phyloP scores from a whole-genome alignment of 2,113 vertebrate species.

The Carlito syrichta region DNA sequence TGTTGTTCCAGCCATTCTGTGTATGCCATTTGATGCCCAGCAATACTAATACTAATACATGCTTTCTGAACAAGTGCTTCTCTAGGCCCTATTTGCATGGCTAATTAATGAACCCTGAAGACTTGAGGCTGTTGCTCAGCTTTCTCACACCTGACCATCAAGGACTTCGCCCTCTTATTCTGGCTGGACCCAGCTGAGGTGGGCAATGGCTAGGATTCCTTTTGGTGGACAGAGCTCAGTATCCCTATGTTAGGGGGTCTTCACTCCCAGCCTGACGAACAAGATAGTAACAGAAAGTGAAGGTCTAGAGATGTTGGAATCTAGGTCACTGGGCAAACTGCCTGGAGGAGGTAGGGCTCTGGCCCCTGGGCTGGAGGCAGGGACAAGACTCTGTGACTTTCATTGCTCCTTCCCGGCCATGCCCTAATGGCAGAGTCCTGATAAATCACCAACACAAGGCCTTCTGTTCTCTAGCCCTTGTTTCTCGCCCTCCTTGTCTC shows the following conservation, averaged over 20 bases:
- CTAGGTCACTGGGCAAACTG: neutral
- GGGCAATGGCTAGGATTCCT: neutral
- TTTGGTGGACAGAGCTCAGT: neutral
- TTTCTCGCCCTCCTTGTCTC: neutral
- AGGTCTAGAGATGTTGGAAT: neutral
- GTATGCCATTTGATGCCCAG: neutral
- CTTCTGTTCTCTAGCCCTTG: neutral
- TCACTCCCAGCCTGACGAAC: neutral
- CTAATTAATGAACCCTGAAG: neutral
- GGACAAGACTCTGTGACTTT: neutral
- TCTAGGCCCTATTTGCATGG: too few relatives aligned
- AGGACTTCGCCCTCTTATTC: neutral
- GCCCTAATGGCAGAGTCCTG: neutral
- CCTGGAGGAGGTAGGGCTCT: neutral
- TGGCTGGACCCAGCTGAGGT: neutral
- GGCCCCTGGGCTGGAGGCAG: neutral
- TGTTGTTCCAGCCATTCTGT: neutral
- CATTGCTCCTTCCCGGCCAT: neutral
- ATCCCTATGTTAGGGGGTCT: neutral
- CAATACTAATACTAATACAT: neutral
- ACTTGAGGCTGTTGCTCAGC: neutral
- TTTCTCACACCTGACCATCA: neutral
- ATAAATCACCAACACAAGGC: neutral
- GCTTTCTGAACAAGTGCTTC: neutral
- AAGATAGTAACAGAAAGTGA: neutral